Base-by-base conservation (phyloP, 2,797 vertebrate species). In the Neoniphon sammara region DNA sequence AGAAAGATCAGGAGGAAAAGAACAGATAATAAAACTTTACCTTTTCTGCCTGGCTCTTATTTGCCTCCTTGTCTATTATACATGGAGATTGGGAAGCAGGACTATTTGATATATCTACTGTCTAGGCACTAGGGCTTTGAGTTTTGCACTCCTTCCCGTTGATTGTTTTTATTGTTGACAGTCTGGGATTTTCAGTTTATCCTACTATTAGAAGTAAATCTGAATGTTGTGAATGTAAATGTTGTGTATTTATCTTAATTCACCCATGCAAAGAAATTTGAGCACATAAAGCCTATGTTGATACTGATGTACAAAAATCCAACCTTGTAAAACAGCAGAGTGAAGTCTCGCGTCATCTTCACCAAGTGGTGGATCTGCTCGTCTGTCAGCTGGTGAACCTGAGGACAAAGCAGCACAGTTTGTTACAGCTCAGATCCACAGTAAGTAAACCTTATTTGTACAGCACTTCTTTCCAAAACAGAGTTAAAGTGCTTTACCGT, bases 311-410 rank as follows among this genome's bases (percentile, higher is more conserved):
- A 55, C 8, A 42, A 74, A 20, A 4, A 1, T 50, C 84, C 59
- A 91, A 98, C 97, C 95, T 96, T 96, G 83, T 98, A 98, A 90
- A 99, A 99, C 20, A 99, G 94, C 18, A 97, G 81, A 18, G 96
- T 95, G 88, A 99, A 99, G 86, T 97, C 95, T 6, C 93, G 92
- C 0, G 93, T 95, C 96, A 97, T 97, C 91, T 97, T 97, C 83
- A 99, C 96, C 79, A 99, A 70, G 85, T 94, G 94, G 77, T 70
- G 85, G 67, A 93, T 87, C 64, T 97, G 96, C 46, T 93, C 87
- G 25, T 92, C 90, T 39, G 91, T 94, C 90, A 98, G 87, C 57
- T 96, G 94, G 63, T 91, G 93, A 84, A 95, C 94, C 98, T 99
- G 59, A 74, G 81, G 89, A 54, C 21, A 20, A 74, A 54, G 70